These are phyloP conservation scores for Phataginus tetradactyla DNA, from an alignment of 2,797 vertebrate species.

Conservation along the genomic window DNA sequence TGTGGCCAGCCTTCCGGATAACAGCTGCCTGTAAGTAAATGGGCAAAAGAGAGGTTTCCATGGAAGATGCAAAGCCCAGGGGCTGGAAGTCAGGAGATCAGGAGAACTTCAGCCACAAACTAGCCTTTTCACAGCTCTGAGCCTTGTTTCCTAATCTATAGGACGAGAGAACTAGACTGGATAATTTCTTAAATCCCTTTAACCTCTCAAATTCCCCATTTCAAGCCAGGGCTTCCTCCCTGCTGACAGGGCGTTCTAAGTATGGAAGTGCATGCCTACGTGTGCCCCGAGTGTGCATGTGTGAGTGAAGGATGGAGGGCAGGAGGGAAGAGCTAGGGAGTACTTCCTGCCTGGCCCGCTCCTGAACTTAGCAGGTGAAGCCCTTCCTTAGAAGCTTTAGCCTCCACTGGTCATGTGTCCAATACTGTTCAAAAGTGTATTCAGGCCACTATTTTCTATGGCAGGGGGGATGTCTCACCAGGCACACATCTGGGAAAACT, in stretches of 20 bases:
- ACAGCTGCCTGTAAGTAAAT: neutral
- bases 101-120: neutral
- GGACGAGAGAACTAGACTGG: neutral
- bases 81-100: neutral
- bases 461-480: neutral
- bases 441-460: neutral
- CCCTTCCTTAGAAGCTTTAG: neutral
- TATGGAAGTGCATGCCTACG: too few relatives aligned
- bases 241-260: neutral
- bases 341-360: neutral
- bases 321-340: neutral
- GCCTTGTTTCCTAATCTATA: neutral
- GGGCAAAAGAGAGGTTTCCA: neutral
- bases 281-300: too few relatives aligned
- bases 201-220: neutral
- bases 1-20: neutral
- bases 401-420: neutral
- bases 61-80: neutral
- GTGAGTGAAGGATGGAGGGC: neutral
- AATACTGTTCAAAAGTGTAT: neutral
- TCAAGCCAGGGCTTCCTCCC: neutral
- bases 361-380: neutral
- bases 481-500: neutral
- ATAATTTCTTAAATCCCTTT: neutral
- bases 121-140: too few relatives aligned